Base-by-base conservation (phyloP, 2,888 invertebrate genomes). In the Euphydryas editha region DNA sequence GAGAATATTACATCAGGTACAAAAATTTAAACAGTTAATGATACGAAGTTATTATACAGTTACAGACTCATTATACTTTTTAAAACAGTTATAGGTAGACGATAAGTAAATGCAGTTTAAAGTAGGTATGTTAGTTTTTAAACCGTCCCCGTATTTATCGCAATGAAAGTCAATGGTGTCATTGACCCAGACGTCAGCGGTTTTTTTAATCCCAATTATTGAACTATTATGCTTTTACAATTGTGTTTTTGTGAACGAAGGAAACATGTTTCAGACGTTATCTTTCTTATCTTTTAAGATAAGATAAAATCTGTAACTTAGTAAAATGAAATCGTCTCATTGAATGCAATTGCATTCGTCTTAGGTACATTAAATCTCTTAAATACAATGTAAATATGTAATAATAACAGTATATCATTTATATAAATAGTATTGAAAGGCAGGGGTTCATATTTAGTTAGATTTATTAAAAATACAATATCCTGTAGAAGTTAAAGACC, bases 151-250 rank as follows among this genome's bases (percentile, higher is more conserved):
- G 62, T 69, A 69, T 67, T 64, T 51, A 58, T 61, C 49, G 67
- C 59, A 67, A 56, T 65, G 67, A 70, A 70, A 70, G 76, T 78
- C 78, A 75, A 76, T 42, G 60, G 67, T 71, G 69, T 72, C 69
- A 69, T 63, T 64, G 69, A 72, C 69, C 71, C 63, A 64, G 67
- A 63, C 63, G 55, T n/a, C 64, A 62, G 71, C 67, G 67, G 63
- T 55, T 55, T 59, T 62, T 66, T 65, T 59, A 24, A 24, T 51
- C 15, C 13, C 49, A 24, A 21, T 63, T 63, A 61, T 65, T 46
- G 21, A 46, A n/a, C 56, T 46, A 39, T 56, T 60, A 36, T 42
- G 46, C 39, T 13, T 56, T 30, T 10, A 8, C 30, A 30, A 24
- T 17, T 56, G 13, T 46, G 44, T 47, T 54, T 42, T n/a, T 62